Evolutionary conservation across 2,888 invertebrate genomes (phyloP), one percentile per base, ranked within the genome.

Genomic region (Leptarthrus brevirostris): DNA sequence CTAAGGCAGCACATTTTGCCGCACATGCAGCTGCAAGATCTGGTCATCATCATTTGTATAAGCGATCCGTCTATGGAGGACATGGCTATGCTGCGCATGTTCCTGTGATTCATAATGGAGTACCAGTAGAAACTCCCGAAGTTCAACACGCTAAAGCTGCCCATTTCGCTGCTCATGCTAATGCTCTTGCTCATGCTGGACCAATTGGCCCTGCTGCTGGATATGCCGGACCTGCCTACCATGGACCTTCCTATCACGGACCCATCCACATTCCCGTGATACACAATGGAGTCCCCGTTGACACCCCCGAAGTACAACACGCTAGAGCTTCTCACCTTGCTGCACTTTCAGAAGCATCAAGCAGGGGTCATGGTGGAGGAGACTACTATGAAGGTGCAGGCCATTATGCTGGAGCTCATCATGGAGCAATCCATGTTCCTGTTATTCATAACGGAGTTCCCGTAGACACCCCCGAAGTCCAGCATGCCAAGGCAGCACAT

Each of bases 61-160:
- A 83, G 81, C 83, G 85, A 47, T 85, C 85, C 18, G 79, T 84
- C 56, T 85, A 76, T 75, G 76, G 76, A 64, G 74, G 66, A 12
- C 76, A 74, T 52, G 76, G 58, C 18, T 73, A 84, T 74, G 81
- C 80, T n/a, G 82, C 82, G 74, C 84, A 82, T 14, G 81, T 83
- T 24, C 80, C 82, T 20, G 80, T 84, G 22, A 85, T 84, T 49
- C 84, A 84, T 61, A 86, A 84, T 71, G 86, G 86, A 52, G 84
- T 86, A 0, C 87, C 87, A 30, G 80, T 86, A 16, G 87, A 87
- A 75, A 87, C 87, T 2, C 86, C 87, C 47, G 87, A 87, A 80
- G 87, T 87, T 44, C 85, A 85, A 80, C 83, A 82, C 34, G 85
- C 85, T 70, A 85, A 84, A 79, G 85, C 85, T 10, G 83, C 81